Conservation (phyloP, 2,797 vertebrate genomes). For the Acanthornis magna region DNA sequence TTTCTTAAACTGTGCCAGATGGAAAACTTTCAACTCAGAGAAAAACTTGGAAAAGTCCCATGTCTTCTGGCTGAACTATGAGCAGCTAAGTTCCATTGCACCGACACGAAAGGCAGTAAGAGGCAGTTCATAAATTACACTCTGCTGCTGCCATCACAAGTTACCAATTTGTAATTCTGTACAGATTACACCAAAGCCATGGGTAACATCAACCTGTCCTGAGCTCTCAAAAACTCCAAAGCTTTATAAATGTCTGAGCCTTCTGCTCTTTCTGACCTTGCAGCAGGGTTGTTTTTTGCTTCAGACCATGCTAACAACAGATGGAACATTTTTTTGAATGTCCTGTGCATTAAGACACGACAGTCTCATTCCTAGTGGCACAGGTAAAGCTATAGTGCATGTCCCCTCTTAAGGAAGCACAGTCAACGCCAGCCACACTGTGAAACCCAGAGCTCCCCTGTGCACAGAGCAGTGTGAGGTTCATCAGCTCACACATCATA, state of each 20-base stretch:
- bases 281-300: background rate
- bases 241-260: background rate
- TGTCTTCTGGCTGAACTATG: background rate
- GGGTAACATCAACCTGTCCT: background rate
- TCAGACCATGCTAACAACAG: background rate
- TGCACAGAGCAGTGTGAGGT: background rate
- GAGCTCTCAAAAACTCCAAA: background rate
- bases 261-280: background rate
- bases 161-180: background rate
- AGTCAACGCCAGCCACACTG: background rate
- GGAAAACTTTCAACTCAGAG: constrained; percentile 1
- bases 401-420: background rate
- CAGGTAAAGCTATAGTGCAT: background rate
- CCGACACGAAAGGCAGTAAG: background rate
- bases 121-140: constrained; percentile 25
- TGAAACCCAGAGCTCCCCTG: background rate
- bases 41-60: constrained; percentile 28
- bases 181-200: background rate
- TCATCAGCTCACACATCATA: background rate
- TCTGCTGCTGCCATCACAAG: background rate
- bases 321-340: background rate
- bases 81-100: background rate
- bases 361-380: background rate
- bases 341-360: background rate
- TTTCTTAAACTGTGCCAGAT: constrained; percentile 20